Base-by-base conservation (phyloP, 1,140 invertebrate species). In the Pseudoatta argentina region DNA sequence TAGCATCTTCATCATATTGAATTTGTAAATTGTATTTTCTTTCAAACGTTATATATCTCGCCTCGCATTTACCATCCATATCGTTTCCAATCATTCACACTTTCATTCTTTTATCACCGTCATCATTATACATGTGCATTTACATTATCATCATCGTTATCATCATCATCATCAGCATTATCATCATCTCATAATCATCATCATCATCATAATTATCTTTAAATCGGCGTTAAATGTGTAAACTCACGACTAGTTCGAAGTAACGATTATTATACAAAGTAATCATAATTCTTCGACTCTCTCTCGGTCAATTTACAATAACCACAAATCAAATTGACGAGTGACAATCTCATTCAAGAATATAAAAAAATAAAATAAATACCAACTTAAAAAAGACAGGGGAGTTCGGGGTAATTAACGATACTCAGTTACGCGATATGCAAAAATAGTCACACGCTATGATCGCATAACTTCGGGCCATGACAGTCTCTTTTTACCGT, bases 311-410 rank as follows among this genome's bases (percentile, higher is more conserved):
- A 55, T 64, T 72, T 34, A 77, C 88, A 64, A 67, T 27, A 44
- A 51, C 24, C 64, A 24, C 14, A 89, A 89, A 89, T 75, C 27
- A 87, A 39, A 76, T 63, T 55, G 57, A 78, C 51, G 53, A 81
- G 8, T 18, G 18, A 87, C 55, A 53, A 59, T 83, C 14, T 69
- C 57, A 53, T 82, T 89, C 76, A 78, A 64, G 81, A 87, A 87
- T 86, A 88, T 89, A 90, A 76, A 92, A 91, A 86, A 92, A 92
- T 91, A 92, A 93, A 94, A 94, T 94, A 94, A 94, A 94, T 94
- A 94, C 86, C 91, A 89, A 91, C 87, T 93, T 93, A 91, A 89
- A 92, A 90, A 92, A 91, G 44, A 48, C 8, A 85, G 85, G 87
- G 85, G 67, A 78, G 39, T 59, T 14, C 8, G 72, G 39, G 57